phyloP scores from a whole-genome alignment of 64 coral and sea anemone species.

The Montipora sp. region DNA sequence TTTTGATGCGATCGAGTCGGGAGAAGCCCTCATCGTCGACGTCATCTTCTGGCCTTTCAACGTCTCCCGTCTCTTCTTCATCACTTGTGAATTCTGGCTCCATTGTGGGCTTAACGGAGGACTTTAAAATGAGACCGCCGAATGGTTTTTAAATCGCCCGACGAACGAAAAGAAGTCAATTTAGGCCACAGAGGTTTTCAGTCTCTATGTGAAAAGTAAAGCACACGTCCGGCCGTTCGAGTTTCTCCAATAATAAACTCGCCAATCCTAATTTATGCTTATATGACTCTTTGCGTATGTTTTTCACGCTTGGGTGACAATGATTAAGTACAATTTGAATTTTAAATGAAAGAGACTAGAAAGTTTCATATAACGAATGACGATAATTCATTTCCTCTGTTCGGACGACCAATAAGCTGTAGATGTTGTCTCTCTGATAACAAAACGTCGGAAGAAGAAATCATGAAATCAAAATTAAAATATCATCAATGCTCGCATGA shows the following conservation, averaged over 20 bases:
- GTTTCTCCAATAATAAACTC: background rate
- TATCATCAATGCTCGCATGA: no score
- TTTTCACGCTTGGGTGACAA: background rate
- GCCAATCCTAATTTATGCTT: slow-evolving; percentile 22
- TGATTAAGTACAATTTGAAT: background rate
- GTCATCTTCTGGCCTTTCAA: background rate
- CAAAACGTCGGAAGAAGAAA: no score
- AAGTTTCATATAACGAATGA: no score
- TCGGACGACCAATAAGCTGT: no score
- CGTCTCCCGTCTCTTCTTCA: background rate
- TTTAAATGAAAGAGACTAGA: background rate
- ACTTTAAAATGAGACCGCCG: background rate
- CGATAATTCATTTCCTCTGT: no score
- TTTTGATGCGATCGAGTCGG: slow-evolving; percentile 35
- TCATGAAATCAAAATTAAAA: no score
- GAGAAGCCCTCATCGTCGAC: slow-evolving; percentile 42
- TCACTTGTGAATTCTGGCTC: slow-evolving; percentile 29
- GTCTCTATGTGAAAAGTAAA: background rate
- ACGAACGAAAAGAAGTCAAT: background rate
- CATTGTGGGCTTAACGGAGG: background rate
- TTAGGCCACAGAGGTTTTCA: no score
- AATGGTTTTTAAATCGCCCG: background rate
- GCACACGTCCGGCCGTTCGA: background rate
- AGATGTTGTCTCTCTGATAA: no score
- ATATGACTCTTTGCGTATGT: background rate